Conservation (phyloP, 1,140 invertebrate genomes). For the Amyelois transitella region DNA sequence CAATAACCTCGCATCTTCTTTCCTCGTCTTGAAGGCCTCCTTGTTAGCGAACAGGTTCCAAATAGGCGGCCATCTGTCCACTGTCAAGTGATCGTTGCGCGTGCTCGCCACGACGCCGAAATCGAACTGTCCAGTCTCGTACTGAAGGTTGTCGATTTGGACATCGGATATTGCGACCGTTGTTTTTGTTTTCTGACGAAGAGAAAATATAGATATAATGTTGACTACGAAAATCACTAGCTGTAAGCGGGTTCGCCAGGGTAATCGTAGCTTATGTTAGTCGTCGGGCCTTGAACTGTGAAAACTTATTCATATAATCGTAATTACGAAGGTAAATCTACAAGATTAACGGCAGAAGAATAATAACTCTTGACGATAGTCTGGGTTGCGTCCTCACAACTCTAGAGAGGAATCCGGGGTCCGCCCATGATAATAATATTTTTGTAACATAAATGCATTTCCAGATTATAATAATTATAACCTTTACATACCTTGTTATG, state of each 20-base stretch:
- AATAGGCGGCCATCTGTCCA: constrained; percentile 36
- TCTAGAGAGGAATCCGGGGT: no score
- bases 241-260: no score
- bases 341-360: no score
- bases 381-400: no score
- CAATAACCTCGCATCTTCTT: constrained; percentile 20
- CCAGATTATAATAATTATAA: no score
- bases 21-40: constrained; percentile 11
- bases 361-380: no score
- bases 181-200: constrained; percentile 30
- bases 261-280: no score
- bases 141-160: constrained; percentile 53
- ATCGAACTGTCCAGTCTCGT: constrained; percentile 45
- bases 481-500: constrained; percentile 34
- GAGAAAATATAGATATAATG: not conserved
- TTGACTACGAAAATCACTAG: not conserved
- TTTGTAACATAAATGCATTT: no score
- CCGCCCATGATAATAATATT: no score
- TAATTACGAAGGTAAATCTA: no score
- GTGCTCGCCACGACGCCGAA: constrained; percentile 56
- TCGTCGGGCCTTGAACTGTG: no score
- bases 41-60: constrained; percentile 36
- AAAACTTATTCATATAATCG: no score
- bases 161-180: constrained; percentile 35
- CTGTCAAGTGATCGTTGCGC: not conserved